Percentiles rank a stretch among this genome's conserved stretches.
These are phyloP conservation scores for Gastrophysa polygoni DNA, from an alignment of 2,888 invertebrate species.

Conservation along the genomic window DNA sequence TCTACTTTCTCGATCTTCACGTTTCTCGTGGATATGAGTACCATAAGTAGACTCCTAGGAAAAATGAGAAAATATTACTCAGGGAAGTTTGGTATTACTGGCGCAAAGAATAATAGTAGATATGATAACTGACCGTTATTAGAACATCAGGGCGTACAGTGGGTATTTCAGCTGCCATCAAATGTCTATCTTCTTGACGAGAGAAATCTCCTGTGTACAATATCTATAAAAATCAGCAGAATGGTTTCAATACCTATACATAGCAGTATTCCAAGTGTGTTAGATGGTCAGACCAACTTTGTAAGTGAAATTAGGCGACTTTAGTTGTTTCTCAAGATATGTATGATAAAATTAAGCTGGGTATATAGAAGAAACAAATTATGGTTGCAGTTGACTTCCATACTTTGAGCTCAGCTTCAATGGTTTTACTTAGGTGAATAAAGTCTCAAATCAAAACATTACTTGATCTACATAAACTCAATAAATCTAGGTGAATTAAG, in stretches of 20 bases:
- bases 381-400: too few relatives aligned
- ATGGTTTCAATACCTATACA: not conserved
- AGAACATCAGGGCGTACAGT: slow-evolving; percentile 95
- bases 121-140: slow-evolving; percentile 72
- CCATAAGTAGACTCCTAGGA: slow-evolving; percentile 96
- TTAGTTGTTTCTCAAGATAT: too few relatives aligned
- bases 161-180: slow-evolving; percentile 99
- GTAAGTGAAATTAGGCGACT: too few relatives aligned
- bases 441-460: too few relatives aligned
- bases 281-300: too few relatives aligned
- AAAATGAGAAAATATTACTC: not conserved
- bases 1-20: slow-evolving; percentile 93
- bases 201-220: slow-evolving; percentile 99
- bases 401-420: too few relatives aligned
- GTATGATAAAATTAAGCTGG: too few relatives aligned
- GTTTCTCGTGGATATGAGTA: slow-evolving; percentile 97
- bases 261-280: not conserved
- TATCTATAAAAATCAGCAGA: slow-evolving; percentile 59
- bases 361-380: too few relatives aligned
- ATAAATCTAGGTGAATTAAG: too few relatives aligned
- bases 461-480: too few relatives aligned
- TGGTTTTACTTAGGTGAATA: too few relatives aligned
- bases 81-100: too few relatives aligned
- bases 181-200: slow-evolving; percentile 96
- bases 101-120: not conserved